A percentile compares a stretch with the other conserved stretches of the same genome.
Evolutionary conservation across 2,888 invertebrate species (phyloP).

Genomic region (Cheilosia scutellata): DNA sequence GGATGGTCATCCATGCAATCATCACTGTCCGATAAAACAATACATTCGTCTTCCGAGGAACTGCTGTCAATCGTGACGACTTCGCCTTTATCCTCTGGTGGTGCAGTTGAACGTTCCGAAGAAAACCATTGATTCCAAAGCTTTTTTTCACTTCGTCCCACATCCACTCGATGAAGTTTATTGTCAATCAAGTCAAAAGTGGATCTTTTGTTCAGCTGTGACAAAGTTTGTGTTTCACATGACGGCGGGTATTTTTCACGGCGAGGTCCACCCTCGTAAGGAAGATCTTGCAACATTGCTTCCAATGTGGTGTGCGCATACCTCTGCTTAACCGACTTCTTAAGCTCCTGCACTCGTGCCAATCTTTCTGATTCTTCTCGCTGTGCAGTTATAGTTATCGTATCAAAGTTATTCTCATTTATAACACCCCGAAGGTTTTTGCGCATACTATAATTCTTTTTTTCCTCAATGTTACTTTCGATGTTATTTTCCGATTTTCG

Average conservation of each 20-base stretch:
- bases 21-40: constrained; percentile 93
- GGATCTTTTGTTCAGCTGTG: constrained; percentile 10
- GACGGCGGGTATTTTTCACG: constrained; percentile 77
- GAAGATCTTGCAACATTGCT: constrained; percentile 75
- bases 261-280: constrained; percentile 77
- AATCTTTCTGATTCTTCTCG: constrained; percentile 95
- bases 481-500: constrained; percentile 58
- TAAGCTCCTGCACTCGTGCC: constrained; percentile 93
- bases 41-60: constrained; percentile 92
- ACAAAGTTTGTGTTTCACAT: constrained; percentile 74
- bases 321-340: constrained; percentile 92
- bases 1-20: constrained; percentile 91
- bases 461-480: constrained; percentile 78
- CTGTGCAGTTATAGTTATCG: constrained; percentile 95
- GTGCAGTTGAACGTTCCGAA: constrained; percentile 53
- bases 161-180: constrained; percentile 38
- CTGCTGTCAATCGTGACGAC: constrained; percentile 91
- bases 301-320: constrained; percentile 90
- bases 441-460: constrained; percentile 87
- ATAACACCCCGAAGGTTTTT: constrained; percentile 96
- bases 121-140: constrained; percentile 43
- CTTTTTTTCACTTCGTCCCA: constrained; percentile 34
- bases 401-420: constrained; percentile 96
- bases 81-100: constrained; percentile 77
- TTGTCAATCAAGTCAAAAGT: constrained; percentile 25